Percentiles rank a stretch among this genome's conserved stretches.
Evolutionary conservation across 2,113 vertebrate genomes (phyloP).

Genomic region (Gracilinanus agilis): DNA sequence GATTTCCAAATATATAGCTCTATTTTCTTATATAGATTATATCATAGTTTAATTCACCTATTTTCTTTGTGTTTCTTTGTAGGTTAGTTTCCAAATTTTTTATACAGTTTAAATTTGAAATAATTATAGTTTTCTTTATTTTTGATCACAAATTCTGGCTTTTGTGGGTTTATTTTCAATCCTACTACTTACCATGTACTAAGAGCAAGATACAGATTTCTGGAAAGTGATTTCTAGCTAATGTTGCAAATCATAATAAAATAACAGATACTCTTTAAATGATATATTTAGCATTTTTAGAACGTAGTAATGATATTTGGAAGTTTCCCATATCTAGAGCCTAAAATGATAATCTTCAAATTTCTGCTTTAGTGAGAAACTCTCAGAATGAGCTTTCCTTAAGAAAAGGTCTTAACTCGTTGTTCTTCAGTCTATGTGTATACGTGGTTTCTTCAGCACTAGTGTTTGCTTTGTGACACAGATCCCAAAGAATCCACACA

Average conservation of each 20-base stretch:
- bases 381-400: constrained; percentile 47
- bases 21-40: neutral
- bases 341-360: constrained; percentile 7
- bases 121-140: neutral
- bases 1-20: neutral
- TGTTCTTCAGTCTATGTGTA: too few relatives aligned
- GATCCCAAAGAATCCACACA: too few relatives aligned
- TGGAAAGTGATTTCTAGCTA: constrained; percentile 48
- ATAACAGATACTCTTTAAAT: neutral
- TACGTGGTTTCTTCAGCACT: too few relatives aligned
- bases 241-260: constrained; percentile 17
- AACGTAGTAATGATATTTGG: neutral
- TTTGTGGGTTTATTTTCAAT: neutral
- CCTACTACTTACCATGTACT: neutral
- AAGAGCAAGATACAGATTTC: constrained; percentile 16
- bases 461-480: too few relatives aligned
- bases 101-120: neutral
- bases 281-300: constrained; percentile 37
- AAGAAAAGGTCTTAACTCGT: neutral
- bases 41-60: neutral
- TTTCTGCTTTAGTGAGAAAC: constrained; percentile 30
- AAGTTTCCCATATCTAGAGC: constrained; percentile 26
- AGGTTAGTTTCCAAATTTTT: neutral
- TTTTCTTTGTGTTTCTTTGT: neutral
- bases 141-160: neutral